Evolutionary conservation across 2,888 invertebrate genomes (phyloP), one percentile per base, ranked within the genome.

Genomic region (Pollenia angustigena): DNA sequence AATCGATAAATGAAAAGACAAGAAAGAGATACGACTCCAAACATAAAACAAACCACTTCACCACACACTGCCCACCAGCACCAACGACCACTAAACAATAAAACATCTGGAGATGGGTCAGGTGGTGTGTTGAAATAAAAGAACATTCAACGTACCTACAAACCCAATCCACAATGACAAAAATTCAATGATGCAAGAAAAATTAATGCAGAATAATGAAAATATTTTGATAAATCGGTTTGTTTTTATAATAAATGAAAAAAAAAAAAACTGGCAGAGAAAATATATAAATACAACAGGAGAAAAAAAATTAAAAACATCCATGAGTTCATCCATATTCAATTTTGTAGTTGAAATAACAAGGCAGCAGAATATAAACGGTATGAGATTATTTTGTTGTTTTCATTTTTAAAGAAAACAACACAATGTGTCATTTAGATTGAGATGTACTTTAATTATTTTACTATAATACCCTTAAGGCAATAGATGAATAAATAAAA

Each of bases 151-250:
- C 42, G 40, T 40, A 52, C 18, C 12, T 46, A 56, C 68, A 85
- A 54, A 62, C 48, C 66, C 64, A 58, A 62, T 58, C 64, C 12
- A 71, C 82, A 82, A 82, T 82, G 75, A 86, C 80, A 83, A 86
- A 80, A 69, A 80, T 48, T 86, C 86, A 83, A 83, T 86, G 86
- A 83, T 86, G 80, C 86, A 86, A 86, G 75, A 82, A 64, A 86
- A 83, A 82, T 83, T 82, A 86, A 83, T 82, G 82, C 79, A 75
- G 86, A 83, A 83, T 86, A 86, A 82, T 82, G 80, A 86, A 83
- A 83, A 86, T 86, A 86, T 86, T 86, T 82, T 86, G 82, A 85
- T 78, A 86, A 86, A 86, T 86, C 79, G 82, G 54, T 86, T 79
- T 86, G 86, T 74, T 82, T 71, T 82, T 64, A 52, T 48, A 80